Percentiles rank a stretch among this genome's conserved stretches.
These are phyloP conservation scores for Carposina sasakii DNA, from an alignment of 1,140 invertebrate genomes.

Conservation along the genomic window DNA sequence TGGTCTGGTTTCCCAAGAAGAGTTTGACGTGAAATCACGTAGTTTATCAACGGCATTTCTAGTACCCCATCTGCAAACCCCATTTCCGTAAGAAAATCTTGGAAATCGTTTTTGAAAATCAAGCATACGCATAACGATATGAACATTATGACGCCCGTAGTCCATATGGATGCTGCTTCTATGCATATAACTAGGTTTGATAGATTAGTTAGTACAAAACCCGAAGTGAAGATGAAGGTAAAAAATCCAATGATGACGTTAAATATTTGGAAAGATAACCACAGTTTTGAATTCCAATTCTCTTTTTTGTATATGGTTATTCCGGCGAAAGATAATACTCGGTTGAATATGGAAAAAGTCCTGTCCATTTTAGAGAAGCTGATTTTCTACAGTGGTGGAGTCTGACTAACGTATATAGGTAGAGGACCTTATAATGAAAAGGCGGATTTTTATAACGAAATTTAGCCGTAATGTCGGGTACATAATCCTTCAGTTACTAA, in stretches of 20 bases:
- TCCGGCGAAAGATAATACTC: slow-evolving; percentile 43
- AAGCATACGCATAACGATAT: slow-evolving; percentile 47
- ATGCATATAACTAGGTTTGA: slow-evolving; percentile 43
- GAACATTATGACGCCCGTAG: slow-evolving; percentile 54
- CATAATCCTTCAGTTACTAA: too few species aligned
- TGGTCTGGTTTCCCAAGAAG: too few species aligned
- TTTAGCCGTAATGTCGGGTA: too few species aligned
- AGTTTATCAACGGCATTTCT: slow-evolving; percentile 48
- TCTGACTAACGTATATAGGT: too few species aligned
- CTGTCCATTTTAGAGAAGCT: slow-evolving; percentile 49
- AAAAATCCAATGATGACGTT: slow-evolving; percentile 42
- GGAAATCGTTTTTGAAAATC: slow-evolving; percentile 42
- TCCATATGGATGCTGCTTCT: slow-evolving; percentile 55
- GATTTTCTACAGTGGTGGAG: too few species aligned
- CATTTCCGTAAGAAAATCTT: slow-evolving; percentile 44
- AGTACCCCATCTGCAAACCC: slow-evolving; percentile 41
- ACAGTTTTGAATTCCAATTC: slow-evolving; percentile 42
- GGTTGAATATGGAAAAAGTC: slow-evolving; percentile 38
- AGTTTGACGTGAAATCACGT: too few species aligned
- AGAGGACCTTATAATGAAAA: too few species aligned
- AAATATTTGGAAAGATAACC: slow-evolving; percentile 43
- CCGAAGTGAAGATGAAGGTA: slow-evolving; percentile 45
- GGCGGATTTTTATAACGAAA: too few species aligned
- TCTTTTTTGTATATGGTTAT: slow-evolving; percentile 46
- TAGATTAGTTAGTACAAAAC: slow-evolving; percentile 36